Evolutionary conservation across 1,140 invertebrate species (phyloP), one percentile per base, ranked within the genome.

Genomic region (Drosophila murphyi): DNA sequence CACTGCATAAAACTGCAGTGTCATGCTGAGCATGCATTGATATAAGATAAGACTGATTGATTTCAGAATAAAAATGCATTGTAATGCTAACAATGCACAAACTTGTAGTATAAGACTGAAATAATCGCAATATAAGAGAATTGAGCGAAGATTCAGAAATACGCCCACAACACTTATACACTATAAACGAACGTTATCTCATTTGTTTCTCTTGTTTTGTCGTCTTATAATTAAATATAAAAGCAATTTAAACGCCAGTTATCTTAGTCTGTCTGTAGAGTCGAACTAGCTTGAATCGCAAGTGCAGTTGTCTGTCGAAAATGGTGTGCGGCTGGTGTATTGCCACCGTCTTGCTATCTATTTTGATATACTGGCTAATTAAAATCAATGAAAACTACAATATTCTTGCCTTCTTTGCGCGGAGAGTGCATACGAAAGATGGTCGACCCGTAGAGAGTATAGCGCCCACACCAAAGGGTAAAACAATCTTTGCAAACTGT

Each of bases 301-400:
- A 0, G 6, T 60, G 5, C n/a, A 2, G 29, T 8, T 29, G 8
- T 20, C 1, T 5, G 34, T 10, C 8, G 6, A 4, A 43, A 28
- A 73, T 73, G 71, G 8, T 73, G 32, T n/a, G n/a, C 20, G 32
- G 6, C 43, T 39, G 3, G 5, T 37, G 8, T 34, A 20, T 34
- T 54, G 20, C 80, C 2, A 20, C 78, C 4, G 39, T 86, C 12
- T 59, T 39, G 0, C 3, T 76, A 3, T 50, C 47, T 31, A 54
- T 75, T 31, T 20, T 87, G 10, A 0, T 68, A 0, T 62, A 71
- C 28, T 85, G 82, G 74, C 12, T 78, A 12, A 61, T 68, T n/a
- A 74, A 52, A 34, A 54, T 85, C 48, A 85, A 86, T 45, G 71
- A 78, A 29, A 70, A 86, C 7, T 86, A 75, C 51, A 31, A 68